These are phyloP conservation scores for Hipposideros armiger DNA, from an alignment of 2,113 vertebrate species.

Conservation along the genomic window DNA sequence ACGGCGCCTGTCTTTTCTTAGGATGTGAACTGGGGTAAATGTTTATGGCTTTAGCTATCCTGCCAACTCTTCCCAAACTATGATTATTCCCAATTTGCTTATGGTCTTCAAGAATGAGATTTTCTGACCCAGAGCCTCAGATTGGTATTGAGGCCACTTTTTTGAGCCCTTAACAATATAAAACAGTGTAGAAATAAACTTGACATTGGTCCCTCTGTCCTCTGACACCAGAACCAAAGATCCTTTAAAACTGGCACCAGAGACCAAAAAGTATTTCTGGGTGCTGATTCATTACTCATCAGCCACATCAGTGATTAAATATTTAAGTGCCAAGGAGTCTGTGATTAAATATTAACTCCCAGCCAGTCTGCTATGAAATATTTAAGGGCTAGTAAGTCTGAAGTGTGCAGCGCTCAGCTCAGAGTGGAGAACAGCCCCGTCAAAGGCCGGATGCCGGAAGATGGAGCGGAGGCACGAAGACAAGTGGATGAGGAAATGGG, in stretches of 20 bases:
- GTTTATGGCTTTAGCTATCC: background rate
- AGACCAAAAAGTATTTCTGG: conserved; percentile 69
- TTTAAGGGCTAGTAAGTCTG: conserved; percentile 73
- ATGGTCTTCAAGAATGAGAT: background rate
- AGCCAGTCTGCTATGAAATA: conserved; percentile 81
- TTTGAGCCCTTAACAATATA: background rate
- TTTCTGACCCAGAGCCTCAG: background rate
- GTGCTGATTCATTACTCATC: conserved; percentile 67
- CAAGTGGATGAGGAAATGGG: accelerated
- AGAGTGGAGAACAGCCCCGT: background rate
- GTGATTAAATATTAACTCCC: conserved; percentile 83
- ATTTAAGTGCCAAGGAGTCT: conserved; percentile 78
- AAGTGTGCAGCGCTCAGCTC: conserved; percentile 54
- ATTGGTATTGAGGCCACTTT: background rate
- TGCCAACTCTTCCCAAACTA: background rate
- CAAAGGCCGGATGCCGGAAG: background rate
- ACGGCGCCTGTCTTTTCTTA: background rate
- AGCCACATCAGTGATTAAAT: conserved; percentile 80
- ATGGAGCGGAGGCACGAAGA: background rate
- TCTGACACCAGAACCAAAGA: conserved; percentile 58
- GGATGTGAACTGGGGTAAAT: background rate
- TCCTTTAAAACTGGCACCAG: conserved; percentile 50
- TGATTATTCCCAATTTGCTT: background rate
- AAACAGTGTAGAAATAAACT: background rate
- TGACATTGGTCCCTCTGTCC: background rate